These are phyloP conservation scores for Venturia canescens DNA, from an alignment of 1,140 invertebrate species.

Conservation along the genomic window DNA sequence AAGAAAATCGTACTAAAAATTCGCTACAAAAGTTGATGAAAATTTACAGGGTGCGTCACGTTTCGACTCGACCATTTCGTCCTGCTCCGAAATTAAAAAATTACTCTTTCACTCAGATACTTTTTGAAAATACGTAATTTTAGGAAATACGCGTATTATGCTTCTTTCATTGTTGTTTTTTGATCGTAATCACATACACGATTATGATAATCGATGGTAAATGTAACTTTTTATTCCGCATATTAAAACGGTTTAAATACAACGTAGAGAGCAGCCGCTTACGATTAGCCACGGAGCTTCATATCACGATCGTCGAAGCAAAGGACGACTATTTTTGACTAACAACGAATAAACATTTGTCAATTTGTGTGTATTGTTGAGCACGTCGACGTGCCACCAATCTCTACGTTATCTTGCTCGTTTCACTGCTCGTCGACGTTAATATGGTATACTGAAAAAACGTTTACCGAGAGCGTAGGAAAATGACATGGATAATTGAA, in stretches of 20 bases:
- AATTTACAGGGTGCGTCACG: too few relatives aligned
- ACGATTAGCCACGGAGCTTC: conserved; percentile 12
- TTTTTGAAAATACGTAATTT: too few relatives aligned
- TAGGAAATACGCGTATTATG: too few relatives aligned
- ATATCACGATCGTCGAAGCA: conserved; percentile 12
- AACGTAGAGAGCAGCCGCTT: conserved; percentile 3
- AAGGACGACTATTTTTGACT: background rate
- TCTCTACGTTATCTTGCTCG: conserved; percentile 40
- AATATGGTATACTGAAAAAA: conserved; percentile 57
- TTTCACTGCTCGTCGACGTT: conserved; percentile 40
- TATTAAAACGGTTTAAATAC: conserved; percentile 16
- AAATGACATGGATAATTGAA: background rate
- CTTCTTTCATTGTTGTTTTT: background rate
- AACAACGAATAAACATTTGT: conserved; percentile 16
- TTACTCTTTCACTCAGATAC: too few relatives aligned
- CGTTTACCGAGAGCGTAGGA: conserved; percentile 47
- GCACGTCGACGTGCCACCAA: conserved; percentile 25
- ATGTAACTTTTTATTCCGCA: conserved; percentile 31
- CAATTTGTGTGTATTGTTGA: conserved; percentile 13
- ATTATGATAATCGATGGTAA: conserved; percentile 8
- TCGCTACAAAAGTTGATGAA: background rate
- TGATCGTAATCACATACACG: conserved; percentile 11
- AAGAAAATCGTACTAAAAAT: too few relatives aligned
- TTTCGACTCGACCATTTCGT: too few relatives aligned
- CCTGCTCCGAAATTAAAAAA: too few relatives aligned